phyloP scores from a whole-genome alignment of 2,888 invertebrate genomes.

The Thumatha senex region DNA sequence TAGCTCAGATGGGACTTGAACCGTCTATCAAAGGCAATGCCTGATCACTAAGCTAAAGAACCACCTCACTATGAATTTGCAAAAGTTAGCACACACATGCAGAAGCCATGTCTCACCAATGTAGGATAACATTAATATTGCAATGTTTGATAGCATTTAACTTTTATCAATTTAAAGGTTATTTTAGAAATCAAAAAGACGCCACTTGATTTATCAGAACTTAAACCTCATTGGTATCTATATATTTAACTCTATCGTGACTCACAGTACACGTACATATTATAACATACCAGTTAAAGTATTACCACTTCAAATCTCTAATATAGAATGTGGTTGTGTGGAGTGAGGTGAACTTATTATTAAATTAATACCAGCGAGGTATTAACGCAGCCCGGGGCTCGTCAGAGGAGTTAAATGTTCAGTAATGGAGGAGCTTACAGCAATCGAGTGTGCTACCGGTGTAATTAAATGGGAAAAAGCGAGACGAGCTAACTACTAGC shows the following conservation, averaged over 20 bases:
- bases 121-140: too few relatives aligned
- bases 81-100: too few relatives aligned
- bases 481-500: background rate
- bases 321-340: slow-evolving; percentile 12
- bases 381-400: slow-evolving; percentile 16
- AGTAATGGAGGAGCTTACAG: slow-evolving; percentile 13
- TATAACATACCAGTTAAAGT: background rate
- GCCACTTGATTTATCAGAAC: too few relatives aligned
- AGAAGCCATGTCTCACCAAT: too few relatives aligned
- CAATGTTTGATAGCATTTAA: too few relatives aligned
- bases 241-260: background rate
- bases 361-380: slow-evolving; percentile 34
- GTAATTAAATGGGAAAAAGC: background rate
- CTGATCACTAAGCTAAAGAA: too few relatives aligned
- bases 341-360: slow-evolving; percentile 22
- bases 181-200: too few relatives aligned
- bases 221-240: too few relatives aligned
- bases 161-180: too few relatives aligned
- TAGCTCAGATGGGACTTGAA: too few relatives aligned
- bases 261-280: background rate
- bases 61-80: too few relatives aligned
- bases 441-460: background rate
- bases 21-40: too few relatives aligned
- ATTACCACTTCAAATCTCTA: slow-evolving; percentile 24
- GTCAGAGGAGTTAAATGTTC: slow-evolving; percentile 1